These are phyloP conservation scores for Pelmatolapia mariae DNA, from an alignment of 2,113 vertebrate species.

Conservation along the genomic window DNA sequence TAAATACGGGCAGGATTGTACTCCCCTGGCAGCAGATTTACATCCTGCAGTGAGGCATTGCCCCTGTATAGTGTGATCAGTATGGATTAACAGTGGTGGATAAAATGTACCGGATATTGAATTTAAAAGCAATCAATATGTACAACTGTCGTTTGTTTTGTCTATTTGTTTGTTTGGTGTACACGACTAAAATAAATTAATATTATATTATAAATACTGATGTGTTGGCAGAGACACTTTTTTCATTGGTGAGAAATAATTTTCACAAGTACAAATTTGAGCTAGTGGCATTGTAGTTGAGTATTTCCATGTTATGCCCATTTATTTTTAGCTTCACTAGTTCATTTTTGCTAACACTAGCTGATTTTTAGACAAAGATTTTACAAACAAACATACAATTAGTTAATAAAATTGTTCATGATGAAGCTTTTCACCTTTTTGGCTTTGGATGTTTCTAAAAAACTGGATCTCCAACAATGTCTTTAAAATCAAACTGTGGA, in stretches of 20 bases:
- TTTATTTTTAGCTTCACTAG: background rate
- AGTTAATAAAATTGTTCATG: background rate
- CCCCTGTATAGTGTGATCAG: background rate
- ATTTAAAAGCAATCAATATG: background rate
- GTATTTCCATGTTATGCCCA: background rate
- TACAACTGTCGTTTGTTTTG: background rate
- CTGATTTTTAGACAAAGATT: background rate
- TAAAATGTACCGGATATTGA: background rate
- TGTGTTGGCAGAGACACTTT: background rate
- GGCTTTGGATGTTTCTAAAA: background rate
- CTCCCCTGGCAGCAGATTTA: background rate
- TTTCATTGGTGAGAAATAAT: background rate
- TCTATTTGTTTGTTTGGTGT: background rate
- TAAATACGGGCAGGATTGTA: background rate
- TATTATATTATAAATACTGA: background rate
- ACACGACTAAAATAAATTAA: background rate
- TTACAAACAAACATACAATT: background rate
- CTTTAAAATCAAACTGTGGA: background rate
- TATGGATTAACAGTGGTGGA: background rate
- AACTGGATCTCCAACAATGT: background rate
- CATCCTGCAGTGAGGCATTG: background rate
- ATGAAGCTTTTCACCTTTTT: background rate
- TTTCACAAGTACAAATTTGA: background rate
- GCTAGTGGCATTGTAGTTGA: background rate
- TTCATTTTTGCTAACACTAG: background rate